Evolutionary conservation across 2,797 vertebrate genomes (phyloP), one percentile per base, ranked within the genome.

Genomic region (Pantherophis vulpinus): DNA sequence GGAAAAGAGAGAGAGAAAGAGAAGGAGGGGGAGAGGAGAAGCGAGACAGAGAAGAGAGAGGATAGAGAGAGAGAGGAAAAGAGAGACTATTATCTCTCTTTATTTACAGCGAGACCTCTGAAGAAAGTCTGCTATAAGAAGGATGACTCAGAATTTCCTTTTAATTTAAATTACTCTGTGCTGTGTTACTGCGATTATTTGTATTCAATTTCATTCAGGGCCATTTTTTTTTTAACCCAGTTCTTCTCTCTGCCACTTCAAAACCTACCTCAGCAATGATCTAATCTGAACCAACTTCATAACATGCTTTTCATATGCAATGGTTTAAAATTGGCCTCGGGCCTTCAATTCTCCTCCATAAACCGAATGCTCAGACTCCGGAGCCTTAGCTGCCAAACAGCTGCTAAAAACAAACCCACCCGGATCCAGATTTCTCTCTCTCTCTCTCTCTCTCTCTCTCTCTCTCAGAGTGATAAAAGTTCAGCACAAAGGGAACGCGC

Each of bases 241-340:
- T 70, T 32, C 37, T n/a, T 5, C 61, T 23, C 66, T 27, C 74
- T 47, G 59, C 88, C 60, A n/a, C 90, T 16, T 59, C 14, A 89
- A 83, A 83, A 79, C 47, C 70, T 51, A 89, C 93, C 87, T 91
- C 90, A 96, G 96, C 10, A 90, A 93, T 93, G 95, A 96, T 96
- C 95, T 96, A 96, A 97, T 96, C 95, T 95, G 95, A 96, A 96
- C 93, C 94, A 96, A 97, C 97, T 96, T 7, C 89, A 91, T 96
- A 97, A 96, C 95, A 95, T 59, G 8, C 95, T 96, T 97, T 95
- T 96, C 96, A 97, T 96, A 97, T 95, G 96, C 88, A 94, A 95
- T 91, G 93, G 95, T 93, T 96, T 96, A 96, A 96, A 96, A 93
- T 93, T 93, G 93, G 95, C 97, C 96, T 95, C 60, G 86, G 94